These are phyloP conservation scores for Ptychoptera contaminata DNA, from an alignment of 2,888 invertebrate species.

Conservation along the genomic window DNA sequence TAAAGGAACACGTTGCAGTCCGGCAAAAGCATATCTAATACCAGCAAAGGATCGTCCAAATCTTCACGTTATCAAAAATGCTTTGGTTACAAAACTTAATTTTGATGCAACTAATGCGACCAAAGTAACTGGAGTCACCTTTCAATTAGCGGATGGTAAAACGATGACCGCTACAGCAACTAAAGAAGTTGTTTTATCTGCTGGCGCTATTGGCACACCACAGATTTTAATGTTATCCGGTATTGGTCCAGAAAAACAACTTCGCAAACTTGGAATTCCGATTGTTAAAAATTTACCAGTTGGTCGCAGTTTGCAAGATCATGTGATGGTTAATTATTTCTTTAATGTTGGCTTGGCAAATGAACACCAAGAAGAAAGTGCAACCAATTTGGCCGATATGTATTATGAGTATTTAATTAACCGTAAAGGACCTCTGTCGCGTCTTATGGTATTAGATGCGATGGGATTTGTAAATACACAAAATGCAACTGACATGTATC, in stretches of 20 bases:
- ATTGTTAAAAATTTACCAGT: slow-evolving; percentile 42
- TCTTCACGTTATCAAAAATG: slow-evolving; percentile 39
- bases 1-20: slow-evolving; percentile 55
- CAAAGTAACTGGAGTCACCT: slow-evolving; percentile 30
- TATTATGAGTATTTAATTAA: slow-evolving; percentile 29
- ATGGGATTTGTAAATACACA: slow-evolving; percentile 39
- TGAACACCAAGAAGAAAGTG: slow-evolving; percentile 19
- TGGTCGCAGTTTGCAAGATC: slow-evolving; percentile 55
- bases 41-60: slow-evolving; percentile 36
- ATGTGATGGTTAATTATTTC: slow-evolving; percentile 17
- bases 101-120: slow-evolving; percentile 29
- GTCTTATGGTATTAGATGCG: slow-evolving; percentile 32
- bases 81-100: slow-evolving; percentile 37
- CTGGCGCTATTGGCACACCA: slow-evolving; percentile 62
- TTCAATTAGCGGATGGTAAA: slow-evolving; percentile 8
- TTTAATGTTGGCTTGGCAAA: too few species aligned
- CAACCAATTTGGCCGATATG: slow-evolving; percentile 12
- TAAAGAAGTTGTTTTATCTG: slow-evolving; percentile 58
- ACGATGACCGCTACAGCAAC: slow-evolving; percentile 26
- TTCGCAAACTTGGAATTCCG: slow-evolving; percentile 38
- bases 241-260: slow-evolving; percentile 46
- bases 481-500: slow-evolving; percentile 33
- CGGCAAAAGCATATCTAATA: slow-evolving; percentile 53
- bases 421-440: slow-evolving; percentile 31
- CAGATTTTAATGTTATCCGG: slow-evolving; percentile 69